Evolutionary conservation across 2,797 vertebrate genomes (phyloP), one percentile per base, ranked within the genome.

Genomic region (Artibeus jamaicensis): DNA sequence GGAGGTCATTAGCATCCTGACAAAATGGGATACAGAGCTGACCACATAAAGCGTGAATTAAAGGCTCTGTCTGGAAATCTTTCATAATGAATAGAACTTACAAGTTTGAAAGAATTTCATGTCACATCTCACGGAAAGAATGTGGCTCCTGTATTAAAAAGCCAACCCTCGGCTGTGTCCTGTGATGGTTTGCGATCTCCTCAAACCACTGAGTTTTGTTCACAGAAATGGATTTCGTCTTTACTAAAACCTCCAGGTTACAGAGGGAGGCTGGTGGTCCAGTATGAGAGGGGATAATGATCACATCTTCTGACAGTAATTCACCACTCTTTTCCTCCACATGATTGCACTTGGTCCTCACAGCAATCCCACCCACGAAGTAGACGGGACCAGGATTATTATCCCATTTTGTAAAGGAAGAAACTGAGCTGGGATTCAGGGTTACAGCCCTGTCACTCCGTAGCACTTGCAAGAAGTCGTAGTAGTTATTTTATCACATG

Each of bases 51-150:
- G 14, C 15, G 0, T 14, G 37, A 67, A 29, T 57, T 71, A 24
- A 62, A 55, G 59, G 29, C 68, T 94, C 16, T 42, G 48, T 70
- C 83, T 85, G 53, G 88, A 93, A 68, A 83, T 44, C 53, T 53
- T 89, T 90, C 78, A 5, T 81, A 48, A 12, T 44, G 16, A 74
- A 57, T 15, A 78, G 44, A 87, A 42, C 21, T 74, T 48, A 19
- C 0, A 3, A 68, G 57, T 89, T 53, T 32, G 79, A 91, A 70
- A 57, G 68, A 29, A 2, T 90, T 85, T 62, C 53, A 2, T 1
- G 1, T 19, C 89, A 5, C 42, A 37, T 32, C 46, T 94, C 42
- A 11, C 39, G 22, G 10, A 86, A 71, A 68, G 26, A 6, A 24
- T 19, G 1, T 24, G 59, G 34, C 6, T 67, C 46, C 55, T 74